Evolutionary conservation across 2,888 invertebrate genomes (phyloP), one percentile per base, ranked within the genome.

Genomic region (Epirrita christyi): DNA sequence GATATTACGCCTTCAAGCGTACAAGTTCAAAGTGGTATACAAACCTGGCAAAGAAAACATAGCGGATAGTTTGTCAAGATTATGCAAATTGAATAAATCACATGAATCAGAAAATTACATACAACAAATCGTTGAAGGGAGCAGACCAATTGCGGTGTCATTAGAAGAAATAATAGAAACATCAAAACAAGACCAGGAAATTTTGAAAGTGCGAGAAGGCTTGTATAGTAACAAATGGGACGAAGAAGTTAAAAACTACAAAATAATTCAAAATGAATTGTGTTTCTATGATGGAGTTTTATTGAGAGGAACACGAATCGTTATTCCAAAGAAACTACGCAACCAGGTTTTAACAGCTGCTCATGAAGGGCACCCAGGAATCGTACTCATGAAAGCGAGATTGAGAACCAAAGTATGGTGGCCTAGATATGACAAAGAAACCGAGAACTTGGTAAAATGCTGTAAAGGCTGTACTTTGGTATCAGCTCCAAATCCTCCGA

Each of bases 391-490:
- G 77, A 82, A 80, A 52, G 55, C 59, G 6, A 56, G 78, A 11
- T 52, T 81, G 1, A 47, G 81, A 4, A 67, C 73, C 0, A 81
- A 81, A 64, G 81, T 80, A 3, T 81, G 79, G 77, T 81, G 80
- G 77, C 76, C 77, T 7, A 70, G 65, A 44, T 69, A 71, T 5
- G 78, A 82, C 53, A 67, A 62, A 50, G 77, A 77, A 21, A 70
- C 56, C 0, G 67, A 70, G 50, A 42, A 37, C 1, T 3, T 57
- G 0, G 55, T 60, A 0, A 68, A 60, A 52, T 2, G 13, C 5
- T 70, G 69, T 41, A 63, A 61, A 46, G 56, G 67, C 0, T 73
- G 68, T 32, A 66, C 56, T 1, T n/a, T 68, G 4, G 68, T 72
- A 0, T 52, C 55, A 0, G 43, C 48, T 2, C 66, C 67, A 1